Conservation (phyloP, 2,888 invertebrate species). For the Tetrapedia diversipes region DNA sequence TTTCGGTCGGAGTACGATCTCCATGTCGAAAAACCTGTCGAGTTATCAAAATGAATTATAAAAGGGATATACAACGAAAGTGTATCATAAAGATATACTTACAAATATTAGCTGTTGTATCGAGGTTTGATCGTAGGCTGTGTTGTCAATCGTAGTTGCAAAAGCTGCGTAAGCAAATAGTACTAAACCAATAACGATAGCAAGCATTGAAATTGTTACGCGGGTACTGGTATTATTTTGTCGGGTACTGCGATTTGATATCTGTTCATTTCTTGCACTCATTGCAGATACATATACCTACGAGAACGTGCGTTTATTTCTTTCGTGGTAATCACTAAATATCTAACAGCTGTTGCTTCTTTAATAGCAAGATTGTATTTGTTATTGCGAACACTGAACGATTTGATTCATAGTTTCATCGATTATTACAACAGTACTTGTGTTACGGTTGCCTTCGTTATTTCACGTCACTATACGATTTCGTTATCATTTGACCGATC, state of each 20-base stretch:
- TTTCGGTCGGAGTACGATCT: slow-evolving; percentile 89
- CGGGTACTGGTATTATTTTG: slow-evolving; percentile 67
- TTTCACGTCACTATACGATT: neutral
- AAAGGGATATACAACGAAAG: no score
- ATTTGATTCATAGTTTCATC: neutral
- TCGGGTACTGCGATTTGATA: slow-evolving; percentile 61
- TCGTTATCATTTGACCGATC: neutral
- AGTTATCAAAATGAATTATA: neutral
- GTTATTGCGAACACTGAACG: neutral
- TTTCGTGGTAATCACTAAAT: neutral
- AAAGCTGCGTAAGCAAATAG: slow-evolving; percentile 75
- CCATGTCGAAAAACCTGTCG: slow-evolving; percentile 92
- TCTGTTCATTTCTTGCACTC: slow-evolving; percentile 61
- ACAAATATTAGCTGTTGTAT: slow-evolving; percentile 74
- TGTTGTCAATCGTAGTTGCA: slow-evolving; percentile 43
- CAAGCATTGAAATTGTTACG: slow-evolving; percentile 70
- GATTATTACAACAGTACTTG: neutral
- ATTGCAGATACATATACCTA: no score
- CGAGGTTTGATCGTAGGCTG: slow-evolving; percentile 22
- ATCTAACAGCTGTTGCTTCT: neutral
- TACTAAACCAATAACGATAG: slow-evolving; percentile 66
- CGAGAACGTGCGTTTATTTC: no score
- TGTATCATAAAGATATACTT: slow-evolving; percentile 56
- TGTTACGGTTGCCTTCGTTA: neutral
- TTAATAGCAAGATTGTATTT: neutral